Percentiles rank a stretch among this genome's conserved stretches.
Evolutionary conservation across 2,113 vertebrate genomes (phyloP).

Genomic region (Bubo bubo): DNA sequence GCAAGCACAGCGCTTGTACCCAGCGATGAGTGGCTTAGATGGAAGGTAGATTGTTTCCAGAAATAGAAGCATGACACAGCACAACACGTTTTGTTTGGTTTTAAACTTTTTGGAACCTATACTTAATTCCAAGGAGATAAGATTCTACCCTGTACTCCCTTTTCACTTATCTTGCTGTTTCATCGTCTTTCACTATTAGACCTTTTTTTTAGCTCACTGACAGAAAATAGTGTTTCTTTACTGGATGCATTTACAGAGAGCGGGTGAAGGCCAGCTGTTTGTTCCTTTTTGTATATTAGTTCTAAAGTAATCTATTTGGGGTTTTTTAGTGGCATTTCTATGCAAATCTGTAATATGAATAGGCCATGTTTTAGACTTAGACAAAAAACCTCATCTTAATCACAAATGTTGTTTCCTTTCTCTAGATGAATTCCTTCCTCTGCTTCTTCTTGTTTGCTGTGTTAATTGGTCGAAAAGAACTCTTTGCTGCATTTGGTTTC

Average conservation of each 20-base stretch:
- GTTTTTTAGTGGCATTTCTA: not conserved
- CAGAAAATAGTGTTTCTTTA: not conserved
- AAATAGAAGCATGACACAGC: not conserved
- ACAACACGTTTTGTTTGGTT: not conserved
- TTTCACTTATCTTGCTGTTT: not conserved
- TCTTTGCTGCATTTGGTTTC: slow-evolving; percentile 97
- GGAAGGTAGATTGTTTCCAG: not conserved
- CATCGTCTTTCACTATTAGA: not conserved
- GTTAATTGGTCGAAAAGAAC: slow-evolving; percentile 91
- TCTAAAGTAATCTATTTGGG: not conserved
- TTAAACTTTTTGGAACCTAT: not conserved
- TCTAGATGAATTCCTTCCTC: slow-evolving; percentile 96
- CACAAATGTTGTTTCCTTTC: slow-evolving; percentile 3
- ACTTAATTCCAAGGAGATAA: not conserved
- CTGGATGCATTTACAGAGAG: not conserved
- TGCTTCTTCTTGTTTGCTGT: slow-evolving; percentile 96
- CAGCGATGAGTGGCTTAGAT: fast-evolving
- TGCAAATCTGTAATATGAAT: not conserved
- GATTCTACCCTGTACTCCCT: not conserved
- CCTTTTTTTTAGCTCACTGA: not conserved
- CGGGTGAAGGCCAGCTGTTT: not conserved
- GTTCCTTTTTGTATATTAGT: not conserved
- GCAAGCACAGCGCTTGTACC: not conserved
- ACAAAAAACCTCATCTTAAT: not conserved
- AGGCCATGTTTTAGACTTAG: not conserved